Evolutionary conservation across 2,113 vertebrate genomes (phyloP), one percentile per base, ranked within the genome.

Genomic region (Brachirus orientalis): DNA sequence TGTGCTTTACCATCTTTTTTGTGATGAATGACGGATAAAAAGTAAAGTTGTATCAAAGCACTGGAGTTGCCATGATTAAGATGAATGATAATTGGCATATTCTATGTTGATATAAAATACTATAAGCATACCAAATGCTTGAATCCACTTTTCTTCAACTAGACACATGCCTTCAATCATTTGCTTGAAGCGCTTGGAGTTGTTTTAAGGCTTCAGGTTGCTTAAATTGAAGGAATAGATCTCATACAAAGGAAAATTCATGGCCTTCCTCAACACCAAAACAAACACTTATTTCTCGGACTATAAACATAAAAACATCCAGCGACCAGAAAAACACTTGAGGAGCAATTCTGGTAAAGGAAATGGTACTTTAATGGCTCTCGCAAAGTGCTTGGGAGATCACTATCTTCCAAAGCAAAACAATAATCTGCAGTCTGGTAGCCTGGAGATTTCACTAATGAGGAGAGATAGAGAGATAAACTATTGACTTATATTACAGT

Each of bases 361-460:
- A 86, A 87, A 90, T 79, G 44, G 48, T 5, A 19, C 72, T 84
- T 85, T 89, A 89, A 90, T 84, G 84, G 81, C 73, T 75, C 43
- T 59, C 19, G 17, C 73, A 72, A 77, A 88, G 78, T 74, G 64
- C 82, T 88, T 60, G 35, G 59, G 43, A 85, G 72, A 84, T 59
- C 63, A 45, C 75, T 77, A 66, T 85, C 63, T 71, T 52, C 28
- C 57, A 77, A 79, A 85, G 76, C 85, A 89, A 83, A 80, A 86
- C 81, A 82, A 86, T 88, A 82, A 85, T 64, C 37, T 58, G 48
- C 62, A 50, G 38, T 33, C 40, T 45, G 56, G 76, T 69, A 63
- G 84, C 77, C 75, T 68, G 45, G 86, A 88, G 83, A 86, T 82
- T 84, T 81, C 62, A 71, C 68, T 90, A 87, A 91, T 85, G 79